Evolutionary conservation across 2,797 vertebrate genomes (phyloP).

Genomic region (Alca torda): DNA sequence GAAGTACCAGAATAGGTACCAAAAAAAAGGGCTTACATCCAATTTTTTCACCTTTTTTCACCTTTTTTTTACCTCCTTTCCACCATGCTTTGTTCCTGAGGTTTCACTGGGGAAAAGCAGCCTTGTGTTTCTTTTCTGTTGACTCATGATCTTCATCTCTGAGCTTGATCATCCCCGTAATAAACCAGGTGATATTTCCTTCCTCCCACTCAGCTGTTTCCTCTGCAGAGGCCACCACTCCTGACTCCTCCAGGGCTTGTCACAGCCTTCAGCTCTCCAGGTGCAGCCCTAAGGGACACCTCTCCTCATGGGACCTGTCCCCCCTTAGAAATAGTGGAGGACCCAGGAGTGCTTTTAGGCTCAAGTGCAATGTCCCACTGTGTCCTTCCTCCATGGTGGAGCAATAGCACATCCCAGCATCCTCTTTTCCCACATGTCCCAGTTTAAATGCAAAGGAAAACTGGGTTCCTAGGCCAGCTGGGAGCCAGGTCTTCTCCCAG

Average conservation of each 20-base stretch:
- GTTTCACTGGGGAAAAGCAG: background rate
- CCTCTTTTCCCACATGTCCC: background rate
- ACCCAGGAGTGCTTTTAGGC: background rate
- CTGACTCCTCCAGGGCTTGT: background rate
- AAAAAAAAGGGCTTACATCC: background rate
- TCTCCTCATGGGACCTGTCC: background rate
- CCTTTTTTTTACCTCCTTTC: background rate
- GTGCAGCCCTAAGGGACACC: background rate
- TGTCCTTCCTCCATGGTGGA: background rate
- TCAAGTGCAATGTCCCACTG: background rate
- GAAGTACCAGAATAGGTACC: background rate
- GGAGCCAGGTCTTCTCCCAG: background rate
- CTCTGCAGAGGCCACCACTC: background rate
- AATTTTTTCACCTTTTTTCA: background rate
- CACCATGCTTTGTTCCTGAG: background rate
- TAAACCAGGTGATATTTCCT: background rate
- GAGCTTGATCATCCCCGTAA: background rate
- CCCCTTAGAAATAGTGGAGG: background rate
- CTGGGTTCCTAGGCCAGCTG: background rate
- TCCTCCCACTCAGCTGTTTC: background rate
- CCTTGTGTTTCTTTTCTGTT: background rate
- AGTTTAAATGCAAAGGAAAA: background rate
- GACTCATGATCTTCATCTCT: background rate
- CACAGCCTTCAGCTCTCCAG: background rate
- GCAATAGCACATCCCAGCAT: background rate